Evolutionary conservation across 2,113 vertebrate species (phyloP).

Genomic region (Apteryx owenii): DNA sequence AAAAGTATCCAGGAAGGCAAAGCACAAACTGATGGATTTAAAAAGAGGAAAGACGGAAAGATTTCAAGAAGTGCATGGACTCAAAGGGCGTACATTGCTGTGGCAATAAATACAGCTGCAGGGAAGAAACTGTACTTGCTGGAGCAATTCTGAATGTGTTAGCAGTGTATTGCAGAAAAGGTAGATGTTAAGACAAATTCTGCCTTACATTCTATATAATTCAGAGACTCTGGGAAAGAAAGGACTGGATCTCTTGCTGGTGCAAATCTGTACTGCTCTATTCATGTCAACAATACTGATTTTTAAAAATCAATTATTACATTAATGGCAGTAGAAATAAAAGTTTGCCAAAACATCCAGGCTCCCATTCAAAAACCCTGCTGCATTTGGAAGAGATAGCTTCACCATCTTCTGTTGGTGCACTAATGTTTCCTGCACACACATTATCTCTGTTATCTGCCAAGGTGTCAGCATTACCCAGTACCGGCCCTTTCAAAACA

Average conservation of each 20-base stretch:
- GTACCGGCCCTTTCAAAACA: background rate
- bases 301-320: background rate
- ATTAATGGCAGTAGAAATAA: background rate
- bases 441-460: background rate
- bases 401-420: background rate
- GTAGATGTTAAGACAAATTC: background rate
- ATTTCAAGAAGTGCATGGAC: background rate
- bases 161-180: background rate
- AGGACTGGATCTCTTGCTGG: background rate
- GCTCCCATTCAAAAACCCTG: background rate
- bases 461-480: background rate
- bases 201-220: background rate
- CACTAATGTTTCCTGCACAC: background rate
- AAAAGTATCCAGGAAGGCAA: background rate
- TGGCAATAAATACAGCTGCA: background rate
- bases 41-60: background rate
- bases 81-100: background rate
- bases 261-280: background rate
- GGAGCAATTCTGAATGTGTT: background rate
- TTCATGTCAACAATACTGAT: rapidly evolving
- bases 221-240: background rate
- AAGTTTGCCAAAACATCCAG: background rate
- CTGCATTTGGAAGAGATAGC: background rate
- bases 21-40: background rate
- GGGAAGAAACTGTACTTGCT: background rate